Base-by-base conservation (phyloP, 2,113 vertebrate genomes). In the Nerophis ophidion region DNA sequence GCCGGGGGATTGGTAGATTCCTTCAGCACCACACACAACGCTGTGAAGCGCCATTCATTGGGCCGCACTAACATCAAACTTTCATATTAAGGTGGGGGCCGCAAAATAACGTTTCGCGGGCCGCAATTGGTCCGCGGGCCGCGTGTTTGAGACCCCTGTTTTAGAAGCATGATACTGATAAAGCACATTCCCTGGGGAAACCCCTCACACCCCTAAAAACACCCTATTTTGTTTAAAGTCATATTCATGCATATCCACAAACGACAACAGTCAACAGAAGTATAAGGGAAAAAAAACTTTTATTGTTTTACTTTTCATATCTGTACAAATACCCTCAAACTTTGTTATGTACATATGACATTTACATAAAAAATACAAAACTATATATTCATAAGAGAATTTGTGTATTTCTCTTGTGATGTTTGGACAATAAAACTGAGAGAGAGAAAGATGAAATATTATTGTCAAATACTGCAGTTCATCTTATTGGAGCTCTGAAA, bases 311-410 rank as follows among this genome's bases (percentile, higher is more conserved):
- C 92, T 95, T 93, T 92, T 97, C 90, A 91, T 96, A 94, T 98
- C 95, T 99, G 94, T 99, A 99, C 95, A 99, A 97, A 98, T 98
- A 96, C 93, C 92, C 94, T 97, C 95, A 96, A 96, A 98, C 93
- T 95, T 97, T 92, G 92, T 55, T 99, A 99, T 98, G 92, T 99
- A 99, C 96, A 99, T 94, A 93, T 93, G 93, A 97, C 94, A 99
- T 99, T 97, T 99, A 99, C 97, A 98, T 98, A 97, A 94, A 99
- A 98, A 99, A 96, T 98, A 99, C 94, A 98, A 96, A 99, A 99
- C 96, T 98, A 98, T 98, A 97, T 98, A 97, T 98, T 95, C 96
- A 89, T 86, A 95, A 97, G 93, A 94, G 94, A 96, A 95, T 94
- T 88, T 94, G 26, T 93, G 94, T 96, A 94, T 95, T 95, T 95